Evolutionary conservation across 1,140 invertebrate genomes (phyloP), one percentile per base, ranked within the genome.

Genomic region (Drosophila burlai): DNA sequence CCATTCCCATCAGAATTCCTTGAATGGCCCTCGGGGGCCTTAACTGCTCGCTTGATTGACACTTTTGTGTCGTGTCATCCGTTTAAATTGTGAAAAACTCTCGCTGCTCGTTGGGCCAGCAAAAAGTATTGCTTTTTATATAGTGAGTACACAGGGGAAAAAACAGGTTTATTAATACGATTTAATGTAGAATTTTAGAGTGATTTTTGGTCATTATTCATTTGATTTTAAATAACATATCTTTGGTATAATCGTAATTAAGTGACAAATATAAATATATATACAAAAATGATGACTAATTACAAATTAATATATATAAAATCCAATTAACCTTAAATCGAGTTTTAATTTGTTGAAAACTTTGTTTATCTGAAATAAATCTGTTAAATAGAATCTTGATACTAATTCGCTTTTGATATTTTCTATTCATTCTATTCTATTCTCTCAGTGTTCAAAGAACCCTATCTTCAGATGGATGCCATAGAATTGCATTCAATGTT

Each of bases 41-140:
- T 68, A 31, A 57, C 50, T 54, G 62, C 65, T 29, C 50, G 58
- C 47, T 69, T 71, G 71, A 83, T 82, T 89, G 83, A 83, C 83
- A 87, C 77, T 87, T 81, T 83, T 78, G 80, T 87, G 84, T 87
- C 67, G 75, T 81, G 75, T 85, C 83, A 86, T 82, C 62, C 83
- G 84, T 83, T 87, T 89, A 87, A 87, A 87, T 87, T 87, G 84
- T 81, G 84, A 81, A 80, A 74, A 80, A 77, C 64, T 54, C 63
- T 71, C 29, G 50, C 50, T 47, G 15, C 49, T 69, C 36, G 65
- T 57, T 58, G 15, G 31, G 3, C 34, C 61, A 71, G 66, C 62
- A 81, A 61, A 84, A 84, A 76, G 63, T 65, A 57, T 59, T 50
- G 59, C 16, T 43, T 38, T 66, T 43, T 69, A 24, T 73, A 59